Percentiles rank a stretch among this genome's conserved stretches.
Evolutionary conservation across 2,113 vertebrate species (phyloP).

Genomic region (Ctenomys sociabilis): DNA sequence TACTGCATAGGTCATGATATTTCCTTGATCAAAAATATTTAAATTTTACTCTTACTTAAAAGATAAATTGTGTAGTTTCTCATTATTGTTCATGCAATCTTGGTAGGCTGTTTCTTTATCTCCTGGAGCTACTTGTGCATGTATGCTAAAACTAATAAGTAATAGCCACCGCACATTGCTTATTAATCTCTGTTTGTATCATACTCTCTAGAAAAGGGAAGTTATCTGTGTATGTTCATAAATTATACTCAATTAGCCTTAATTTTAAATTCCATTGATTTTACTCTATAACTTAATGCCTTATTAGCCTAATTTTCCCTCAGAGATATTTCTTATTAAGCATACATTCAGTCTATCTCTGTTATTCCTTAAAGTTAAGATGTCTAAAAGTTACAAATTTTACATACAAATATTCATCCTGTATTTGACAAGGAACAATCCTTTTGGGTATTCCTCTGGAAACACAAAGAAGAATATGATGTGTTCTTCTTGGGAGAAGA

Average conservation of each 20-base stretch:
- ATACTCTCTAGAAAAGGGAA: not conserved
- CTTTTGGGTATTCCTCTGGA: constrained; percentile 50
- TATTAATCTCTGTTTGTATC: not conserved
- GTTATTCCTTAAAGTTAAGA: not conserved
- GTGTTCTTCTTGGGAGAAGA: not conserved
- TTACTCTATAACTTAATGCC: not conserved
- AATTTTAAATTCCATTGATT: not conserved
- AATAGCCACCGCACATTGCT: not conserved
- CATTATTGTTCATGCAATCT: not conserved
- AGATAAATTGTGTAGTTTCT: not conserved
- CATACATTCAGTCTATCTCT: not conserved
- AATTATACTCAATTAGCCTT: not conserved
- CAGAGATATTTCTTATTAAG: not conserved
- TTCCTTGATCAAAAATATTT: not conserved
- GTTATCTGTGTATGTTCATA: not conserved
- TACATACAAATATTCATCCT: not conserved
- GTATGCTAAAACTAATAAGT: not conserved
- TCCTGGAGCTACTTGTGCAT: not conserved
- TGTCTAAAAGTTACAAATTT: not conserved
- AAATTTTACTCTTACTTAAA: not conserved
- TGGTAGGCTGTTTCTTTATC: not conserved
- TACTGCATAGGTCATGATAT: not conserved
- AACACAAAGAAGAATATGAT: not conserved
- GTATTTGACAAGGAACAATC: not conserved
- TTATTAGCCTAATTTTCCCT: not conserved